Percentiles rank a stretch among this genome's conserved stretches.
These are phyloP conservation scores for Xylocampa areola DNA, from an alignment of 2,888 invertebrate species.

Conservation along the genomic window DNA sequence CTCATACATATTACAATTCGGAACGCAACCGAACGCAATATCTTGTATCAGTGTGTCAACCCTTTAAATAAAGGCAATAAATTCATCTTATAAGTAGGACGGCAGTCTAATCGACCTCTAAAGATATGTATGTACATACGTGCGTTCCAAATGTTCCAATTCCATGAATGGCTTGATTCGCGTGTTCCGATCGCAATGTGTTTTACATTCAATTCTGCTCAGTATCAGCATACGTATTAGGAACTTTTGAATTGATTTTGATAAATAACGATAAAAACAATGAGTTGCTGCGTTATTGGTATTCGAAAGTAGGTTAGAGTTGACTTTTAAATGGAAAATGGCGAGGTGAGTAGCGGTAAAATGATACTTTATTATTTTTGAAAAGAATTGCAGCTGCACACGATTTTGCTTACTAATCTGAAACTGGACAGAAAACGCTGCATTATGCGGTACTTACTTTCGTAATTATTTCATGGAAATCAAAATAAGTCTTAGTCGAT, in stretches of 20 bases:
- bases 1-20: constrained; percentile 15
- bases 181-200: constrained; percentile 29
- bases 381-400: not conserved
- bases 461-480: too few species aligned
- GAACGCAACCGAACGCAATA: constrained; percentile 17
- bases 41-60: constrained; percentile 36
- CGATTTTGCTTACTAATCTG: constrained; percentile 1
- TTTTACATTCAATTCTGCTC: constrained; percentile 24
- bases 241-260: constrained; percentile 24
- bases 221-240: constrained; percentile 24
- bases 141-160: constrained; percentile 48
- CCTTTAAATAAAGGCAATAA: constrained; percentile 50
- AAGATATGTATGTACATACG: constrained; percentile 32
- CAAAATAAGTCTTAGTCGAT: not conserved
- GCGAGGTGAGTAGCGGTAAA: constrained; percentile 20
- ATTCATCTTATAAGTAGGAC: constrained; percentile 45
- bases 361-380: not conserved
- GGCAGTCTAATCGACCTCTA: constrained; percentile 45
- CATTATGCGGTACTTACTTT: not conserved
- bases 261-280: constrained; percentile 25
- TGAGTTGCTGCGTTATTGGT: constrained; percentile 23
- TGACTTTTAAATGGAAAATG: constrained; percentile 26
- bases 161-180: constrained; percentile 48
- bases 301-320: constrained; percentile 28
- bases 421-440: not conserved